Conservation (phyloP, 2,113 vertebrate genomes). For the Motacilla alba region DNA sequence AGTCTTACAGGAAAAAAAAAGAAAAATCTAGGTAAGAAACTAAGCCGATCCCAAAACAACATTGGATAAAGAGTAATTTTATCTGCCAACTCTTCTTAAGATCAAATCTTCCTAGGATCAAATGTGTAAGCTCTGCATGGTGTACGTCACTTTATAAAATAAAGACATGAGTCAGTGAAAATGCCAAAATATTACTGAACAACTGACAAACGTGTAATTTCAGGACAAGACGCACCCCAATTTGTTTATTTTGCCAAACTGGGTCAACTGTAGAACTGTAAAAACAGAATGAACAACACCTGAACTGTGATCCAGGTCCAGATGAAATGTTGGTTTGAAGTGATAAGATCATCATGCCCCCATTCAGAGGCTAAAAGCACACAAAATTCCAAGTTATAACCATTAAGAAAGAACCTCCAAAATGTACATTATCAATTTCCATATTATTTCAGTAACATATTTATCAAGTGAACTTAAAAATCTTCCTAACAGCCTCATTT, state of each 20-base stretch:
- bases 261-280: neutral
- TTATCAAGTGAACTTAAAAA: neutral
- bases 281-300: neutral
- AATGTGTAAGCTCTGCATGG: neutral
- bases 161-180: neutral
- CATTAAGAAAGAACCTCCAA: neutral
- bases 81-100: neutral
- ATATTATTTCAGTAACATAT: neutral
- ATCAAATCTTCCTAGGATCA: neutral
- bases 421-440: neutral
- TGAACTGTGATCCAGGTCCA: neutral
- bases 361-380: neutral
- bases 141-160: neutral
- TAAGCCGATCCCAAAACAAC: neutral
- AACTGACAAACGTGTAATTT: neutral
- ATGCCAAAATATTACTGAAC: neutral
- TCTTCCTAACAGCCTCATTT: neutral
- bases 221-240: neutral
- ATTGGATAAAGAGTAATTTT: neutral
- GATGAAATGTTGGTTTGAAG: neutral
- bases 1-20: neutral
- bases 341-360: neutral
- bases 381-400: neutral
- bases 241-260: neutral
- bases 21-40: neutral